Percentiles rank a stretch among this genome's conserved stretches.
Conservation (phyloP, 2,888 invertebrate species). For the Zele albiditarsus region DNA sequence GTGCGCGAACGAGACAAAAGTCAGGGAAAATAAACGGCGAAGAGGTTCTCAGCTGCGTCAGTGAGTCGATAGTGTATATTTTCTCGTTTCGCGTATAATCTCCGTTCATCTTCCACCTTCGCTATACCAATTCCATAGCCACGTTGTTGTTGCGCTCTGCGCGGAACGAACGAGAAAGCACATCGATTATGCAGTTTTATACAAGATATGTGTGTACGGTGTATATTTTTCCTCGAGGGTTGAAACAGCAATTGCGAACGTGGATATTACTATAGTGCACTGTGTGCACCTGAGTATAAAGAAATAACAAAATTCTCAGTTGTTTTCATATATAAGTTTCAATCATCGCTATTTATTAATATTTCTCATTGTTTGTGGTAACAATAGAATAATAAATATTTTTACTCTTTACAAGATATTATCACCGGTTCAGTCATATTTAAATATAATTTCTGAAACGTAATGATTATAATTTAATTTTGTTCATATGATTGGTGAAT, state of each 20-base stretch:
- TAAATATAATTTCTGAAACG: too few relatives aligned
- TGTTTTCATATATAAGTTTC: constrained; percentile 11
- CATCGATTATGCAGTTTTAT: constrained; percentile 42
- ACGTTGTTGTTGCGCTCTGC: not conserved
- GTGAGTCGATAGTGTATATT: constrained; percentile 23
- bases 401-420: too few relatives aligned
- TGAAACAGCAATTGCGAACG: constrained; percentile 2
- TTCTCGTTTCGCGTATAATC: constrained; percentile 18
- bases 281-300: not conserved
- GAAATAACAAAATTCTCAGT: constrained; percentile 37
- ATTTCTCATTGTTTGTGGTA: not conserved
- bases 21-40: constrained; percentile 10
- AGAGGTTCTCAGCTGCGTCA: constrained; percentile 7
- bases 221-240: constrained; percentile 3
- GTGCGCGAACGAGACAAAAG: constrained; percentile 18
- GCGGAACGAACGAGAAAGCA: constrained; percentile 22
- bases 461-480: too few relatives aligned
- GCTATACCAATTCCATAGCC: not conserved
- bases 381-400: not conserved
- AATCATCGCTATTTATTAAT: not conserved
- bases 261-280: not conserved
- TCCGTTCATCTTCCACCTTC: constrained; percentile 1
- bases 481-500: too few relatives aligned
- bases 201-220: constrained; percentile 6
- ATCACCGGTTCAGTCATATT: too few relatives aligned